Evolutionary conservation across 2,888 invertebrate genomes (phyloP), one percentile per base, ranked within the genome.

Genomic region (Mesorhabditis sp.): DNA sequence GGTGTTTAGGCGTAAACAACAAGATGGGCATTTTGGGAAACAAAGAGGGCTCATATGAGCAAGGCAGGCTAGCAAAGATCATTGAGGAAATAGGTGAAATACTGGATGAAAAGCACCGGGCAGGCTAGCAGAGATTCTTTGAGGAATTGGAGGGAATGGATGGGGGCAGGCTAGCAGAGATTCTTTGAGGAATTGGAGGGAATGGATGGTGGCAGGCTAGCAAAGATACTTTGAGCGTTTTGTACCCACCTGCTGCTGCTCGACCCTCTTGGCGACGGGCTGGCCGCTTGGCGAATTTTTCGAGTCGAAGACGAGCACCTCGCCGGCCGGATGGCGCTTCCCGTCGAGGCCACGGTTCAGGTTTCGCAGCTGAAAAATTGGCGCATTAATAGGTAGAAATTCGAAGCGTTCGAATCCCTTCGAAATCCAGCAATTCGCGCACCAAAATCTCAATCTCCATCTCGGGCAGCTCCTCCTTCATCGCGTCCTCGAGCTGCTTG

Each of bases 371-470:
- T 50, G n/a, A n/a, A n/a, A 13, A 50, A 50, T 2, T 28, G 28
- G 28, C 28, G 28, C n/a, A n/a, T n/a, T n/a, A n/a, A n/a, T n/a
- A n/a, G n/a, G n/a, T n/a, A 13, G 13, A 50, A 50, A 50, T 50
- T 50, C 7, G 13, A 50, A 50, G 13, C 50, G 50, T 6, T 13
- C 6, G 13, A 50, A 28, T 28, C 28, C 28, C 28, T 28, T 28
- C 28, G 2, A 28, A 28, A 28, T 1, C 28, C 28, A 28, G 1
- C 1, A 28, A 28, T 28, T 10, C 10, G 58, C 58, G 7, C 58
- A 50, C 58, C 58, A 50, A 50, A 50, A 50, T 50, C 58, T 50
- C 58, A 50, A 50, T 13, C 58, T 50, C n/a, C n/a, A 50, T n/a
- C 10, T n/a, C 58, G 10, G 58, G 58, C 58, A 50, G 58, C 58